Base-by-base conservation (phyloP, 2,888 invertebrate species). In the Pyrrhosoma nymphula region DNA sequence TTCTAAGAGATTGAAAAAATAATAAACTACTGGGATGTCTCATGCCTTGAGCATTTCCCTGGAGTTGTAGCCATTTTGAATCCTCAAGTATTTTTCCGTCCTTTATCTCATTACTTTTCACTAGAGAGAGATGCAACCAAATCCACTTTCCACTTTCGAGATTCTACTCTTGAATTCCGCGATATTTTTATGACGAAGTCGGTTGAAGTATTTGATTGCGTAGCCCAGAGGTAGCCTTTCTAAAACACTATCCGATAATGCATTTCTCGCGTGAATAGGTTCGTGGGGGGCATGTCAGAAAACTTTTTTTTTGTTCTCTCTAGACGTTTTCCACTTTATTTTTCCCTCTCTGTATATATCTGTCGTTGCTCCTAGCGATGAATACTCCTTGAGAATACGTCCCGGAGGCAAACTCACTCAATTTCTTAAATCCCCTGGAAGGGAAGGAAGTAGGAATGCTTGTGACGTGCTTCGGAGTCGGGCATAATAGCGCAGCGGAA, bases 401-500 rank as follows among this genome's bases (percentile, higher is more conserved):
- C 82, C n/a, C 82, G 82, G 35, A 82, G 82, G 12, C 82, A 20
- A 82, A 82, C 82, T 82, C 30, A 82, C 82, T 82, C 82, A 82
- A 82, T 82, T 82, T 82, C 35, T 82, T 82, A 82, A 82, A 82
- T 16, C 82, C 12, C 69, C 1, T 69, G 26, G 26, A 35, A 82
- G 47, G 47, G 47, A 26, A 75, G 47, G 69, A 93, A 69, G 47
- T 47, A 47, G 47, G 93, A 69, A 93, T 69, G 69, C 39, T 69
- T 47, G 63, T 93, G 93, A 93, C 69, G 69, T 47, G 69, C 93
- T 35, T 75, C 63, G 35, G 93, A 47, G 69, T 23, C 47, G 23
- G 26, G 20, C 93, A 47, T 63, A 93, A 75, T 93, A 75, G 69
- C 69, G n/a, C 93, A 39, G n/a, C 93, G 35, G 60, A 47, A 47